phyloP scores from a whole-genome alignment of 2,113 vertebrate species.

The Rhodinocichla rosea region DNA sequence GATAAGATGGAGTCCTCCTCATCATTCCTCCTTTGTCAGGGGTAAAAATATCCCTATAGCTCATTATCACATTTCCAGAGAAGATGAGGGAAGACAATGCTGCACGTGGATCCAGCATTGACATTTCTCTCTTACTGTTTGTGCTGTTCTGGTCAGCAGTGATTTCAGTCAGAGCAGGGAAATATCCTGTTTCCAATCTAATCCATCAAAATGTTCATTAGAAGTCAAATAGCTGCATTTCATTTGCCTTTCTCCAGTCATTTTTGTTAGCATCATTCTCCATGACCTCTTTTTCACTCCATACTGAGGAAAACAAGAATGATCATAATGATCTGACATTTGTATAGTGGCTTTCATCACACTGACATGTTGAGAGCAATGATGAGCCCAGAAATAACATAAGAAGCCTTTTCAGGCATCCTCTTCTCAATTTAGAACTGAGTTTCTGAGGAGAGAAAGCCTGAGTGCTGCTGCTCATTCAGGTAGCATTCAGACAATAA shows the following conservation, averaged over 20 bases:
- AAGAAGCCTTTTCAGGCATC: conserved; percentile 11
- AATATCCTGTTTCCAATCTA: background rate
- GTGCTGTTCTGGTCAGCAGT: background rate
- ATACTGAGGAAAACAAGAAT: conserved; percentile 30
- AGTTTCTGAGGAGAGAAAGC: background rate
- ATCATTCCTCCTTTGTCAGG: too few species aligned
- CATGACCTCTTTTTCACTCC: conserved; percentile 16
- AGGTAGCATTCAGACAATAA: background rate
- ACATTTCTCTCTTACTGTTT: background rate
- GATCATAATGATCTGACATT: conserved; percentile 32
- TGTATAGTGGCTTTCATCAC: conserved; percentile 36
- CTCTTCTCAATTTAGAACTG: background rate
- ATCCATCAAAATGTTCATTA: background rate
- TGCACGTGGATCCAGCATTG: background rate
- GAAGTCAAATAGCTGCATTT: background rate
- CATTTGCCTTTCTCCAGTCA: background rate
- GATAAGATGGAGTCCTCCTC: too few species aligned
- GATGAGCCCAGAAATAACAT: conserved; percentile 30
- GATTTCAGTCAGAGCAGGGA: background rate
- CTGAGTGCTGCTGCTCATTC: background rate
- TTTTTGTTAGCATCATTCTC: background rate
- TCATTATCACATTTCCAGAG: accelerated
- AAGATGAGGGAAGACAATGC: background rate
- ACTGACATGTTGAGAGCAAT: conserved; percentile 31
- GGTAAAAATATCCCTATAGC: too few species aligned